Conservation (phyloP, 2,888 invertebrate genomes). For the Cordylochernes scorpioides region DNA sequence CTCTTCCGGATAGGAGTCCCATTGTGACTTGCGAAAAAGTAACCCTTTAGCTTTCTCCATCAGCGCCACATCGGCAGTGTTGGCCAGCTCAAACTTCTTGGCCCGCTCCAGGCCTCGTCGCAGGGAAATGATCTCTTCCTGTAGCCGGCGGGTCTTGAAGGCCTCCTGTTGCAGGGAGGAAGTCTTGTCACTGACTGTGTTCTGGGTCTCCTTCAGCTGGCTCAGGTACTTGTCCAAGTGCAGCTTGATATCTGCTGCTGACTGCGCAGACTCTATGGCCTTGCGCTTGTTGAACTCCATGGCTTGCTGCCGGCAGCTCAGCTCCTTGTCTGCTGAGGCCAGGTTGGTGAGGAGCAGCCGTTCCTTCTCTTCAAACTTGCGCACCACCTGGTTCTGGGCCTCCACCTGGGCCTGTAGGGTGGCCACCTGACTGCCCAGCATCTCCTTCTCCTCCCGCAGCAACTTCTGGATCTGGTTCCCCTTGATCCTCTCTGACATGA, state of each 20-base stretch:
- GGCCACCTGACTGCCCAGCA: slow-evolving; percentile 56
- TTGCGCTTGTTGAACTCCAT: slow-evolving; percentile 95
- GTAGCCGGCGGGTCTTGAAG: slow-evolving; percentile 73
- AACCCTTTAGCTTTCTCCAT: slow-evolving; percentile 87
- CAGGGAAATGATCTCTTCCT: slow-evolving; percentile 72
- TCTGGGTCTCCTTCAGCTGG: slow-evolving; percentile 89
- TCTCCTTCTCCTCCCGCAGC: slow-evolving; percentile 74
- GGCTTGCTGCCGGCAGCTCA: slow-evolving; percentile 61
- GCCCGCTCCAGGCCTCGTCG: slow-evolving; percentile 77
- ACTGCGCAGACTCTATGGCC: slow-evolving; percentile 87
- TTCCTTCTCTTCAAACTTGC: slow-evolving; percentile 86
- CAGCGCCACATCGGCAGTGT: slow-evolving; percentile 81
- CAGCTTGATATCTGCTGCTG: slow-evolving; percentile 80
- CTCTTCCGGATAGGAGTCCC: no score
- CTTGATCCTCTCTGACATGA: slow-evolving; percentile 89
- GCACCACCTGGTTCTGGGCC: slow-evolving; percentile 71
- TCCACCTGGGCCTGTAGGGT: slow-evolving; percentile 69
- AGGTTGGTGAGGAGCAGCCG: slow-evolving; percentile 67
- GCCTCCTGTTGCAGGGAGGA: slow-evolving; percentile 81
- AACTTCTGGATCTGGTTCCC: slow-evolving; percentile 83
- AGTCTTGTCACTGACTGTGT: slow-evolving; percentile 85
- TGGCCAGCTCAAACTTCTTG: slow-evolving; percentile 88
- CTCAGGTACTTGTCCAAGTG: slow-evolving; percentile 93
- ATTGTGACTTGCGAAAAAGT: no score
- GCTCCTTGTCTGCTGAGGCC: slow-evolving; percentile 74